Conservation (phyloP, 2,797 vertebrate genomes). For the Melanotaenia boesemani region DNA sequence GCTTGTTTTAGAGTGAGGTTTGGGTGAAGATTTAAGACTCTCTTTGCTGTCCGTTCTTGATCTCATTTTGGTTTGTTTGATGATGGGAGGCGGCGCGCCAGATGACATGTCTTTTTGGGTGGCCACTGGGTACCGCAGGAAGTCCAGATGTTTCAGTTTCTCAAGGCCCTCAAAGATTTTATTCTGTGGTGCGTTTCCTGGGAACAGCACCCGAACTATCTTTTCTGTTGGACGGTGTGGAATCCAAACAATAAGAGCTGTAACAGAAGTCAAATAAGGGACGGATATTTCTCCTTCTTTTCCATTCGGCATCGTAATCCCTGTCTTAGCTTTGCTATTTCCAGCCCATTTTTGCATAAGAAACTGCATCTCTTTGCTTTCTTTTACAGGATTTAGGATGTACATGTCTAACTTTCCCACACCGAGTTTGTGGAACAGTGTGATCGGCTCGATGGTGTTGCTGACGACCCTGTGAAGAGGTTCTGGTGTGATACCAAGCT, state of each 20-base stretch:
- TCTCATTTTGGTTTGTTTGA: constrained; percentile 96
- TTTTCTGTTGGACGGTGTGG: constrained; percentile 95
- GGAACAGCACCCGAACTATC: constrained; percentile 97
- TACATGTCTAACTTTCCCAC: constrained; percentile 99
- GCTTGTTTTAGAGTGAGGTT: constrained; percentile 86
- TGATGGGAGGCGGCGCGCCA: constrained; percentile 86
- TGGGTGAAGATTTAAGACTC: constrained; percentile 94
- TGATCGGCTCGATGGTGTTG: constrained; percentile 95
- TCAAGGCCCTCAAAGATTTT: constrained; percentile 99
- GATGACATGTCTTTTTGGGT: constrained; percentile 94
- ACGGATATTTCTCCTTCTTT: constrained; percentile 99
- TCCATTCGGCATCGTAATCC: constrained; percentile 92
- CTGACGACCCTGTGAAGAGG: constrained; percentile 94
- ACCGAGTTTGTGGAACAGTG: constrained; percentile 97
- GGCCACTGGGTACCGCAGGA: constrained; percentile 93
- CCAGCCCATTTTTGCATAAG: constrained; percentile 99
- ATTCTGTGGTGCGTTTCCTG: constrained; percentile 98
- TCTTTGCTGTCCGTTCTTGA: constrained; percentile 97
- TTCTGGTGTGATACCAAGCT: constrained; percentile 93
- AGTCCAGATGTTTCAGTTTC: constrained; percentile 96
- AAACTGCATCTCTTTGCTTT: constrained; percentile 99
- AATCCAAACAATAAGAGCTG: constrained; percentile 97
- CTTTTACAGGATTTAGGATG: constrained; percentile 95
- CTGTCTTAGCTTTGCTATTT: constrained; percentile 99
- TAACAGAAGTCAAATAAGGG: constrained; percentile 97